Conservation (phyloP, 2,888 invertebrate genomes). For the Hypomecis punctinalis region DNA sequence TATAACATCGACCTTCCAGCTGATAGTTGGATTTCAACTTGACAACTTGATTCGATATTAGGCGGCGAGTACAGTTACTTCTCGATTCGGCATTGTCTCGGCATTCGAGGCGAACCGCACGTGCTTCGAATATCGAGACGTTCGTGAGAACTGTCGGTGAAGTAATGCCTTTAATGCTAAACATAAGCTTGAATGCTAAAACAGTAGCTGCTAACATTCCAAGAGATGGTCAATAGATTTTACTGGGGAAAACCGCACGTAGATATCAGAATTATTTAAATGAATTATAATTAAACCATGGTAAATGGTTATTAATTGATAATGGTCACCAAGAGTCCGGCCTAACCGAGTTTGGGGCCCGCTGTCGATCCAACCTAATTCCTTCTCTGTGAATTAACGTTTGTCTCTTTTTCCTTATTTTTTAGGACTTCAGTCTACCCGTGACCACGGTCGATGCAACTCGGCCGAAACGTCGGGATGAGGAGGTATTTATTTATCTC, state of each 20-base stretch:
- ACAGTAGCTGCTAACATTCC: conserved; percentile 36
- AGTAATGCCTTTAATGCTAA: conserved; percentile 62
- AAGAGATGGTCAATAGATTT: conserved; percentile 28
- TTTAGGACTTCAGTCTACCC: too few species aligned
- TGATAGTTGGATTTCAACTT: too few species aligned
- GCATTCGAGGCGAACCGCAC: conserved; percentile 68
- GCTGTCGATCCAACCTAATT: too few species aligned
- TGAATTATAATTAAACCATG: too few species aligned
- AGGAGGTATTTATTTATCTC: too few species aligned
- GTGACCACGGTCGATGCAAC: too few species aligned
- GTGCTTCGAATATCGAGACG: conserved; percentile 69
- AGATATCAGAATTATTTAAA: background rate
- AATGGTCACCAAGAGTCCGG: too few species aligned
- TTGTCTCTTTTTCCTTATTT: too few species aligned
- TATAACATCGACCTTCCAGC: conserved; percentile 11
- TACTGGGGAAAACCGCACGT: conserved; percentile 15
- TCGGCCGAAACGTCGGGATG: too few species aligned
- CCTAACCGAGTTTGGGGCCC: too few species aligned
- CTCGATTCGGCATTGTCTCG: conserved; percentile 79
- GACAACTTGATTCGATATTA: conserved; percentile 65
- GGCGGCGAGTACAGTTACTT: conserved; percentile 78
- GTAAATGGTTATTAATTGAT: too few species aligned
- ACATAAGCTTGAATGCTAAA: conserved; percentile 47
- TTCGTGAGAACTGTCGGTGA: conserved; percentile 75
- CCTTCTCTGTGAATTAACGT: too few species aligned